Evolutionary conservation across 1,140 invertebrate genomes (phyloP).

Genomic region (Pentalonia nigronervosa): DNA sequence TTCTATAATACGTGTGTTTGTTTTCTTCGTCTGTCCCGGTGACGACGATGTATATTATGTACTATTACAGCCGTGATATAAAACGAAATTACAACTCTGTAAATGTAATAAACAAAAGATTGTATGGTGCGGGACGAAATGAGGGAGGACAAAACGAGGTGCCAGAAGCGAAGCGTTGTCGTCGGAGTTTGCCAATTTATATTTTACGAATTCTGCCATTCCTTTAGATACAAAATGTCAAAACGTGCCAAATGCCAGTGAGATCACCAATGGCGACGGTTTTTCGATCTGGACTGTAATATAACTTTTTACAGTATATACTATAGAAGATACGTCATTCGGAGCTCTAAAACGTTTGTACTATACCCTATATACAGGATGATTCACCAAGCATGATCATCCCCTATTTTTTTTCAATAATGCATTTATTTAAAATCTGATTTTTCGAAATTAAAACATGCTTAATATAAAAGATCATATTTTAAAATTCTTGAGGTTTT

Average conservation of each 20-base stretch:
- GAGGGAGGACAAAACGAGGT: neutral
- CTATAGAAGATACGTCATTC: neutral
- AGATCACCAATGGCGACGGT: neutral
- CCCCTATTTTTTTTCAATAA: neutral
- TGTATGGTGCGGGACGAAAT: neutral
- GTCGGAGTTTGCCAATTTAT: constrained; percentile 53
- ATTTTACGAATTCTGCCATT: constrained; percentile 49
- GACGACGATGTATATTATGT: neutral
- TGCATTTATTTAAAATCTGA: neutral
- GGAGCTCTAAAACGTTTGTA: no score
- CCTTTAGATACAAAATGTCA: constrained; percentile 28
- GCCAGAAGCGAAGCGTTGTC: constrained; percentile 46
- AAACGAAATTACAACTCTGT: constrained; percentile 13
- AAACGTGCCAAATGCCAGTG: constrained; percentile 31
- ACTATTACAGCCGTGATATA: neutral
- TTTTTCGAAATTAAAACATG: neutral
- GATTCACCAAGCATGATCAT: neutral
- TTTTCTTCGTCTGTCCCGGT: neutral
- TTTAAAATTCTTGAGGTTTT: no score
- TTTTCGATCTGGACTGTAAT: neutral
- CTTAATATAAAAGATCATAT: no score
- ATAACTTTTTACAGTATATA: constrained; percentile 18
- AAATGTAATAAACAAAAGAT: constrained; percentile 24
- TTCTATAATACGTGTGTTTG: neutral
- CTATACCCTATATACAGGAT: neutral